Evolutionary conservation across 1,140 invertebrate genomes (phyloP), one percentile per base, ranked within the genome.

Genomic region (Scaptomyza hsui): DNA sequence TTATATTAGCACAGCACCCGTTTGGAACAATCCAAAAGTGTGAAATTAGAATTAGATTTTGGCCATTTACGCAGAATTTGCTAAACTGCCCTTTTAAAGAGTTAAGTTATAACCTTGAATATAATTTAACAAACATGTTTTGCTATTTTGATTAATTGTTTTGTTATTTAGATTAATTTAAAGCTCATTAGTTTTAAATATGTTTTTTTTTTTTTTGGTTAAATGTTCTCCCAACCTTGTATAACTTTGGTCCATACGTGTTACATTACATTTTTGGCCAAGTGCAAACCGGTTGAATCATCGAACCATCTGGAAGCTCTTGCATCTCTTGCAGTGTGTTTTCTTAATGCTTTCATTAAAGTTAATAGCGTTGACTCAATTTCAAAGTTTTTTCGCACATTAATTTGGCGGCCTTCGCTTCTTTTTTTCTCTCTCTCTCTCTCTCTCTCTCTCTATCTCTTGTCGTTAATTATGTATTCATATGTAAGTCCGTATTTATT

Each of bases 311-410:
- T 63, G 32, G 75, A 74, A 69, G 29, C 26, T 70, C 48, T 44
- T 45, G 39, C 48, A 60, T 45, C 64, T 45, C 15, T 52, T 60
- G 67, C 44, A 51, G 24, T 51, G 16, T 55, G 24, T 48, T 44
- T 59, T 44, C 56, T 68, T 68, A 48, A 68, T 45, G 41, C 21
- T 52, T 67, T 60, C 37, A 65, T 57, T 59, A 45, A 67, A 72
- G 29, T 72, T 59, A 67, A 68, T 60, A 26, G 59, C 57, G 53
- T 72, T 80, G 76, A 72, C 68, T 55, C 39, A 74, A 71, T 65
- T 72, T 48, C 53, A 53, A 51, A 55, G 29, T 68, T 80, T 76
- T 74, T 76, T 74, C 65, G 76, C 73, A 80, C 81, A 77, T 77
- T 80, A 71, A 77, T 74, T 51, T 67, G 44, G 13, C 42, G 61